Evolutionary conservation across 2,797 vertebrate genomes (phyloP).

Genomic region (Pangasius krempfi): DNA sequence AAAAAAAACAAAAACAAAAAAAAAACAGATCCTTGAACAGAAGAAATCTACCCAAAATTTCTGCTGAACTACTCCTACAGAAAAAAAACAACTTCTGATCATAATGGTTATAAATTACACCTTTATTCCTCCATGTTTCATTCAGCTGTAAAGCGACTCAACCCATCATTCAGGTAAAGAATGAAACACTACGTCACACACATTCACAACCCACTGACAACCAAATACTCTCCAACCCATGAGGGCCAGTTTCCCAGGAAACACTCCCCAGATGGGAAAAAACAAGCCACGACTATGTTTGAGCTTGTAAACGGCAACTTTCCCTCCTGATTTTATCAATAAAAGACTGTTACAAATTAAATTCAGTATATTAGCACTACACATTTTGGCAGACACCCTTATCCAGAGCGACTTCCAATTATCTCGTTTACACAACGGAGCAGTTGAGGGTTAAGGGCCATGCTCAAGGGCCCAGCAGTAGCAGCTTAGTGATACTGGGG

Average conservation of each 20-base stretch:
- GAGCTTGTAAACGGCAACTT: not conserved
- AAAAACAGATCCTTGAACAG: not conserved
- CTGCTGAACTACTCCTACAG: not conserved
- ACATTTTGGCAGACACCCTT: too few relatives aligned
- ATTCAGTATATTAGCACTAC: not conserved
- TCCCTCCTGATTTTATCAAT: not conserved
- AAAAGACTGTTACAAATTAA: not conserved
- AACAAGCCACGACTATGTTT: not conserved
- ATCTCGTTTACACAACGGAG: too few relatives aligned
- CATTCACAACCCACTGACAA: constrained; percentile 18
- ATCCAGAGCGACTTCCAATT: too few relatives aligned
- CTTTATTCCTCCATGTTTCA: not conserved
- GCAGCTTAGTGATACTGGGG: too few relatives aligned
- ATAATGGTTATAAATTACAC: not conserved
- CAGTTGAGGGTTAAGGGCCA: too few relatives aligned
- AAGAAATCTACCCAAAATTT: not conserved
- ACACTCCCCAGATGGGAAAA: constrained; percentile 41
- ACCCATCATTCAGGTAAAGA: constrained; percentile 8
- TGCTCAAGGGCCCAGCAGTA: too few relatives aligned
- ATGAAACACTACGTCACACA: constrained; percentile 2
- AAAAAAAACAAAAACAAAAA: not conserved
- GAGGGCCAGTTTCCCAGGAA: constrained; percentile 39
- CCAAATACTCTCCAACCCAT: constrained; percentile 17
- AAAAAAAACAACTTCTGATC: not conserved
- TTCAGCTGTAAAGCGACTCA: not conserved